Evolutionary conservation across 2,888 invertebrate genomes (phyloP).

Genomic region (Scotopteryx bipunctaria): DNA sequence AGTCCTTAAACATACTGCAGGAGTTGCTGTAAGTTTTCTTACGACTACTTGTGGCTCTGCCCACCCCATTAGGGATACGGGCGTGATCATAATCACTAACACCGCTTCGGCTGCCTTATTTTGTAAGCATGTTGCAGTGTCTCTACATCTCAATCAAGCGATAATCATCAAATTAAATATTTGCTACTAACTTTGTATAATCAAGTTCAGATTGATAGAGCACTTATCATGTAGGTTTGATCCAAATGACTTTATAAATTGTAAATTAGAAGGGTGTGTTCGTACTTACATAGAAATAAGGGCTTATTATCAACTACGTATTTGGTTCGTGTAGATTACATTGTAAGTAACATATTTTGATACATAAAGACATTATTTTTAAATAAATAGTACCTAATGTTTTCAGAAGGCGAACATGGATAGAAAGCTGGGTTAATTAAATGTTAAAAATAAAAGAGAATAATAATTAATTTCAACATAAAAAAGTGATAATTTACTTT

Average conservation of each 20-base stretch:
- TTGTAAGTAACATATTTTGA: background rate
- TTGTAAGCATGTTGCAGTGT: background rate
- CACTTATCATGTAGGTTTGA: constrained; percentile 16
- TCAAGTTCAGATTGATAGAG: constrained; percentile 9
- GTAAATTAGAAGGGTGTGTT: constrained; percentile 10
- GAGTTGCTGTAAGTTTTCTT: no score
- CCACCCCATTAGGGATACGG: no score
- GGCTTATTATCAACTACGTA: background rate
- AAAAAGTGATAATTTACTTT: no score
- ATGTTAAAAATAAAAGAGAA: no score
- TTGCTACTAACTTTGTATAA: background rate
- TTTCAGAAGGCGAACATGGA: no score
- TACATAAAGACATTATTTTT: no score
- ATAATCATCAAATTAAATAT: constrained; percentile 5
- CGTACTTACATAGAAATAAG: constrained; percentile 2
- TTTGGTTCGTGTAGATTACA: background rate
- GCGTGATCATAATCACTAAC: no score
- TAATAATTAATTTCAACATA: no score
- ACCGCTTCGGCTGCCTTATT: background rate
- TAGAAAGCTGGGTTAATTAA: no score
- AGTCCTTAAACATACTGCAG: no score
- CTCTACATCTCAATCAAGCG: background rate
- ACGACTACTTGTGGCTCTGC: no score
- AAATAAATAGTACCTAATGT: no score
- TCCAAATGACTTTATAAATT: constrained; percentile 17